Evolutionary conservation across 2,113 vertebrate genomes (phyloP), one percentile per base, ranked within the genome.

Genomic region (Amblyornis subalaris): DNA sequence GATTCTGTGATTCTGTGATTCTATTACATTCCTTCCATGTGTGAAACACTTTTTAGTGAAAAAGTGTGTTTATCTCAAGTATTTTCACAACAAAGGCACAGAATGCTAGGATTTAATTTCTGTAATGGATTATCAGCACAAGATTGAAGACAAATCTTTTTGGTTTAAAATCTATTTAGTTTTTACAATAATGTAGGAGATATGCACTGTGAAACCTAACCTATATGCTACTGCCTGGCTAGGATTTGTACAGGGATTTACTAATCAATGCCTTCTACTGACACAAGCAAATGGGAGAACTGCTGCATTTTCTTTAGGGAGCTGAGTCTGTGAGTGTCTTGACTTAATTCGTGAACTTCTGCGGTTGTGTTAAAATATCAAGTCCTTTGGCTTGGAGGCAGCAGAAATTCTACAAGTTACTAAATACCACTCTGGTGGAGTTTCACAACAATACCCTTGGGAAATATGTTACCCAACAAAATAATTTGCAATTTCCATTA

Each of bases 171-270:
- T 61, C 18, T 5, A 19, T 33, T 70, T 50, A 10, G 51, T 62
- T 85, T 95, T 85, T 69, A 51, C 29, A 83, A 36, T 73, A 51
- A 8, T 5, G 9, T 54, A 54, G 67, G 26, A 57, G n/a, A 58
- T 33, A 54, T 0, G 7, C 7, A 36, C 22, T 80, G 44, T 67
- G 67, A 86, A 86, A 93, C 31, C 7, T 61, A 36, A 6, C 9
- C 13, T 38, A 28, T 44, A 19, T 1, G 2, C 33, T 62, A 21
- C 22, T 84, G 17, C 26, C 48, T 35, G 10, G 7, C 10, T 75
- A 29, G 31, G 42, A 92, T 91, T 92, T 92, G 23, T 61, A 53
- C 31, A 61, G 44, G 53, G 51, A 60, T 88, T 88, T 89, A 23
- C 22, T 72, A 57, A 86, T 74, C n/a, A 22, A 23, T 85, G 50